phyloP scores from a whole-genome alignment of 2,113 vertebrate genomes.

The Daboia siamensis region DNA sequence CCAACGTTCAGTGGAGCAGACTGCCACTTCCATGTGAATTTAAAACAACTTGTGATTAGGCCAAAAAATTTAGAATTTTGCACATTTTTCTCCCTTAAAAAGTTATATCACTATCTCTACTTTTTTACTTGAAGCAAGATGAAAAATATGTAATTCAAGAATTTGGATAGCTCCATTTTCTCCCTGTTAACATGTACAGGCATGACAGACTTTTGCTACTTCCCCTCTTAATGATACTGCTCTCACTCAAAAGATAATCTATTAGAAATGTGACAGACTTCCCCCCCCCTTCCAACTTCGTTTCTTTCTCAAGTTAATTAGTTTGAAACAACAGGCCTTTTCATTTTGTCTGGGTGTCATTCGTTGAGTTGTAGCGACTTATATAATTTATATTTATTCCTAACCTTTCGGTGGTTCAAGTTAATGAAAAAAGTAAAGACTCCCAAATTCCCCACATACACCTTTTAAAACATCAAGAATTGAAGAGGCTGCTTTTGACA shows the following conservation, averaged over 20 bases:
- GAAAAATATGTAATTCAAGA: not conserved
- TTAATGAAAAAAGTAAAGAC: conserved; percentile 9
- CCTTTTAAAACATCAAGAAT: conserved; percentile 17
- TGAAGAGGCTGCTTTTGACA: not conserved
- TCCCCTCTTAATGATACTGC: not conserved
- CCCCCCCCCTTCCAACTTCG: not conserved
- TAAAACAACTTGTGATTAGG: not conserved
- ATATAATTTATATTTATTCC: not conserved
- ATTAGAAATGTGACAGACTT: not conserved
- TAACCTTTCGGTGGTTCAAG: not conserved
- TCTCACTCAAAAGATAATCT: not conserved
- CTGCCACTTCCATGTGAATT: not conserved
- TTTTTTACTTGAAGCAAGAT: not conserved
- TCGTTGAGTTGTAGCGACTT: not conserved
- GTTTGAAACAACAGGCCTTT: conserved; percentile 3
- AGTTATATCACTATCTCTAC: not conserved
- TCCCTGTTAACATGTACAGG: not conserved
- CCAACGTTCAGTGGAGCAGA: not conserved
- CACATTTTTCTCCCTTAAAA: not conserved
- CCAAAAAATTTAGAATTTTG: not conserved
- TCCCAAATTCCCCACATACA: not conserved
- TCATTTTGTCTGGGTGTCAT: not conserved
- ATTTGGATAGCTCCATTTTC: not conserved
- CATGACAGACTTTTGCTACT: not conserved
- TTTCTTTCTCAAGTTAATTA: not conserved